Conservation (phyloP, 2,888 invertebrate genomes). For the Temnothorax ravouxi region DNA sequence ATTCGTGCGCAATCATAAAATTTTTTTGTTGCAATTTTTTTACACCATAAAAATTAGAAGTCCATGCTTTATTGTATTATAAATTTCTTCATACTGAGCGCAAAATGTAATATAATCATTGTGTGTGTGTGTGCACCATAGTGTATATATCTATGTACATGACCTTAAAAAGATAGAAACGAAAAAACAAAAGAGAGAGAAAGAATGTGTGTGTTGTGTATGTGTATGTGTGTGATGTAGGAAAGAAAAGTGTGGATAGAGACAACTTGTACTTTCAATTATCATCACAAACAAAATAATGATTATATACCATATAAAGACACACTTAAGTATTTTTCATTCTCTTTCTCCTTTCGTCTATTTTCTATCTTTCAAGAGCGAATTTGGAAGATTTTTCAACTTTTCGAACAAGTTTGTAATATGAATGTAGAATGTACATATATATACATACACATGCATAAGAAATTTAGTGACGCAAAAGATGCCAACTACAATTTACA, state of each 20-base stretch:
- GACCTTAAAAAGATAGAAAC: background rate
- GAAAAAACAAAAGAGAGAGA: slow-evolving; percentile 3
- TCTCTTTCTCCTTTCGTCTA: background rate
- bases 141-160: slow-evolving; percentile 5
- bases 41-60: background rate
- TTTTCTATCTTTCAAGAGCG: background rate
- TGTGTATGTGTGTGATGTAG: background rate
- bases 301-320: background rate
- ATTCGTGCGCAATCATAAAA: background rate
- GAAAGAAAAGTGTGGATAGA: background rate
- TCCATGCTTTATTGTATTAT: background rate
- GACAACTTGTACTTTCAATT: background rate
- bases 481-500: background rate
- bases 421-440: background rate
- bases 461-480: background rate
- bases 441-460: background rate
- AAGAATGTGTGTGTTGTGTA: background rate
- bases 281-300: background rate
- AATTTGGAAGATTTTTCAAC: background rate
- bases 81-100: background rate
- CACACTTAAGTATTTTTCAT: background rate
- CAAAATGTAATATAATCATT: slow-evolving; percentile 8
- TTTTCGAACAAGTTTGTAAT: background rate
- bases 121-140: too few species aligned
- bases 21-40: background rate